Conservation (phyloP, 2,797 vertebrate genomes). For the Coregonus sp. region DNA sequence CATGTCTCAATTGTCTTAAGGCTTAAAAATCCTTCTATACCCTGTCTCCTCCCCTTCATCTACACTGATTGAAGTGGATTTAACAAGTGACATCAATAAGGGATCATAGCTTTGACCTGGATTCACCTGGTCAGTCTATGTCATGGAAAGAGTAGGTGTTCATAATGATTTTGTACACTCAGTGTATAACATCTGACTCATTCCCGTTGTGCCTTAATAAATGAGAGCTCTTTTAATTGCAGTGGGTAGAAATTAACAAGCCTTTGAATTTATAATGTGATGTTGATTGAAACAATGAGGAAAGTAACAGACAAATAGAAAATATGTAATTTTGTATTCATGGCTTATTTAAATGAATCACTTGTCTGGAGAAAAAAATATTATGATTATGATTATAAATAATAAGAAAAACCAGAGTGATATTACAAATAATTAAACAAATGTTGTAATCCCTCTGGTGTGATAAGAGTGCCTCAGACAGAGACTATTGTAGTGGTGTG, state of each 20-base stretch:
- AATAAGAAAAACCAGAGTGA: constrained; percentile 57
- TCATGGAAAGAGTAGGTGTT: no score
- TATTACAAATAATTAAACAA: constrained; percentile 64
- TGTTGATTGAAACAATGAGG: constrained; percentile 73
- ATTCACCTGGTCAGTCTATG: no score
- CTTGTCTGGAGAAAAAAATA: constrained; percentile 52
- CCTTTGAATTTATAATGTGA: constrained; percentile 70
- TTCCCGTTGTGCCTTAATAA: constrained; percentile 62
- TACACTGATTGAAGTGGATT: no score
- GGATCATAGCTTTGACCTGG: no score
- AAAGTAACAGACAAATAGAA: constrained; percentile 55
- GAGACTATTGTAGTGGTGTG: constrained; percentile 55
- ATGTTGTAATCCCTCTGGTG: constrained; percentile 57
- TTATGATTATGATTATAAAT: constrained; percentile 60
- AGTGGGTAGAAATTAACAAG: constrained; percentile 60
- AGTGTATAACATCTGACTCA: constrained; percentile 45
- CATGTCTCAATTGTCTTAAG: no score
- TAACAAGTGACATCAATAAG: no score
- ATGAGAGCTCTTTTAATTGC: constrained; percentile 65
- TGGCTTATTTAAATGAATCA: constrained; percentile 63
- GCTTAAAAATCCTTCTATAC: no score
- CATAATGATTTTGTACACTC: no score
- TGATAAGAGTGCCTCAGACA: constrained; percentile 54
- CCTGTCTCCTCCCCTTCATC: no score
- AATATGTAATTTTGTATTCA: constrained; percentile 53